A percentile compares a stretch with the other conserved stretches of the same genome.
Conservation (phyloP, 2,888 invertebrate species). For the Drosophila paranaensis region DNA sequence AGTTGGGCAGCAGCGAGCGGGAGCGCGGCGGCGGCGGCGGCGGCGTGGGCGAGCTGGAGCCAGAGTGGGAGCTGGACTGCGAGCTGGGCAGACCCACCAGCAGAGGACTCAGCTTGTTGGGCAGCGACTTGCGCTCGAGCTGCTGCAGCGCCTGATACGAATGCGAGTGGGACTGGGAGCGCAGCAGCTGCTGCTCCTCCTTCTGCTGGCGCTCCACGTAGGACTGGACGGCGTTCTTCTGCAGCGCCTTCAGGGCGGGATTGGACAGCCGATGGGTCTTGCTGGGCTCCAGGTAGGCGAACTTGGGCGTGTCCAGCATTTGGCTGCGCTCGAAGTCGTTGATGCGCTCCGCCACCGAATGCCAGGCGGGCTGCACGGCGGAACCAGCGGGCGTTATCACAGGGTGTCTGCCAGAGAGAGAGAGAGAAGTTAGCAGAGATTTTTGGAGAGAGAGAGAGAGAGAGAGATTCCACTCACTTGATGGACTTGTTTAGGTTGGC, state of each 20-base stretch:
- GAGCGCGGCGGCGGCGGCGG: conserved; percentile 84
- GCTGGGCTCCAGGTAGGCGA: conserved; percentile 90
- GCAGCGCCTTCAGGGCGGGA: conserved; percentile 91
- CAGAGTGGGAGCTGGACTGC: neutral
- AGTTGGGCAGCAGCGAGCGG: conserved; percentile 82
- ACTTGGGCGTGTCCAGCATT: conserved; percentile 84
- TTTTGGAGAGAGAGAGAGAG: fast-evolving
- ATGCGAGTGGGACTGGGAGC: conserved; percentile 76
- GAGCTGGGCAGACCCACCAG: conserved; percentile 47
- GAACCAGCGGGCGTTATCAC: conserved; percentile 79
- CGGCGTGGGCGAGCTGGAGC: conserved; percentile 82
- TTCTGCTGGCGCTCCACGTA: conserved; percentile 91
- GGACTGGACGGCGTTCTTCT: conserved; percentile 92
- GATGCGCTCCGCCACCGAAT: conserved; percentile 89
- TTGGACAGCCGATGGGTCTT: conserved; percentile 90
- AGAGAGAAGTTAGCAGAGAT: too few species aligned
- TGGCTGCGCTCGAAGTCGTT: conserved; percentile 87
- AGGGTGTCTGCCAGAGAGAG: conserved; percentile 55
- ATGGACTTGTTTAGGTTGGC: conserved; percentile 77
- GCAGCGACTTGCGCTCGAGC: conserved; percentile 82
- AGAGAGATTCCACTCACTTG: conserved; percentile 47
- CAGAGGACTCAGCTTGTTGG: conserved; percentile 76
- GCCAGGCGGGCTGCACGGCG: conserved; percentile 83
- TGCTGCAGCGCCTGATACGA: conserved; percentile 70
- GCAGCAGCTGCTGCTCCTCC: conserved; percentile 85